Conservation (phyloP, 2,888 invertebrate genomes). For the Cerceris ruficornis region DNA sequence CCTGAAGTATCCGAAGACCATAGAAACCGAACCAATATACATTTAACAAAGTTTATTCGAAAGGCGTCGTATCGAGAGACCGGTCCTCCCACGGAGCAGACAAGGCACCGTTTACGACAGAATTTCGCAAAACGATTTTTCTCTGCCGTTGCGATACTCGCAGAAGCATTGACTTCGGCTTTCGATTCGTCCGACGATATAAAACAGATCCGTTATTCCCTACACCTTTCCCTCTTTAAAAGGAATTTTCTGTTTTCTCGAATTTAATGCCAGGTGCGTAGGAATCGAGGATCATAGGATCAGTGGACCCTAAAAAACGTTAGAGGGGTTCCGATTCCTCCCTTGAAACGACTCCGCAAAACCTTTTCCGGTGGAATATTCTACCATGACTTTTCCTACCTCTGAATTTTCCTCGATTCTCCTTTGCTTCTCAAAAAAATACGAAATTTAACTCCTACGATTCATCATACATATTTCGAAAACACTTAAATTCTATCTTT, state of each 20-base stretch:
- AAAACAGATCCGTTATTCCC: conserved; percentile 11
- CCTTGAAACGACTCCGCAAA: conserved; percentile 21
- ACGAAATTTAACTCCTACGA: too few relatives aligned
- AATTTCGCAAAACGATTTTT: conserved; percentile 57
- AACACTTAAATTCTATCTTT: too few relatives aligned
- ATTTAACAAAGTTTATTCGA: conserved; percentile 47
- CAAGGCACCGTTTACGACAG: conserved; percentile 37
- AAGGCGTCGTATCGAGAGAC: conserved; percentile 46
- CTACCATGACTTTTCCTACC: neutral
- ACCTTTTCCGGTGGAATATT: conserved; percentile 1
- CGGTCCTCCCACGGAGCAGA: conserved; percentile 58
- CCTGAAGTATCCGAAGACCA: neutral
- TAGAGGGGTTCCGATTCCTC: conserved; percentile 10
- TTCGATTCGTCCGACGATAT: conserved; percentile 2
- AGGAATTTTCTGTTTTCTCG: conserved; percentile 32
- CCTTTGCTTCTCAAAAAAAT: neutral
- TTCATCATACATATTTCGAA: too few relatives aligned
- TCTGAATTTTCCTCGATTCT: neutral
- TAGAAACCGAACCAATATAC: conserved; percentile 37
- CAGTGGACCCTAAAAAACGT: conserved; percentile 41
- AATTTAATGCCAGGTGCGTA: conserved; percentile 46
- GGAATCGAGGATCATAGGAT: conserved; percentile 34
- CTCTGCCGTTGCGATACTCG: neutral
- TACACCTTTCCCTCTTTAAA: conserved; percentile 20
- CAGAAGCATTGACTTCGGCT: neutral